These are phyloP conservation scores for Drosophila suzukii DNA, from an alignment of 1,140 invertebrate species.

Conservation along the genomic window DNA sequence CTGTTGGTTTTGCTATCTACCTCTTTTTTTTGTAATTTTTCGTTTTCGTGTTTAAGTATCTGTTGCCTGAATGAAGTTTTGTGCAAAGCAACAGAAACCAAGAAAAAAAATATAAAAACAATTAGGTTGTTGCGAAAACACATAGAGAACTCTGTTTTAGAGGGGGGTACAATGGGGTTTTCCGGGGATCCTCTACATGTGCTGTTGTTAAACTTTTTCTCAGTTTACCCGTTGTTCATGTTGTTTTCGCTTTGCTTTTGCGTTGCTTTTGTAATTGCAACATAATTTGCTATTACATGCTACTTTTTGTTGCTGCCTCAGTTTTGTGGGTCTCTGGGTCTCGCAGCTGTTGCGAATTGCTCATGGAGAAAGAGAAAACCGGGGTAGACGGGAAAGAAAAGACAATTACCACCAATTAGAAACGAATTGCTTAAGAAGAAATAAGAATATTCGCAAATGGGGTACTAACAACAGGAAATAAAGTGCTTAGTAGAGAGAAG, in stretches of 20 bases:
- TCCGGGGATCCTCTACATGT: slow-evolving; percentile 43
- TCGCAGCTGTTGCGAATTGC: slow-evolving; percentile 69
- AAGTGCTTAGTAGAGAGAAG: slow-evolving; percentile 8
- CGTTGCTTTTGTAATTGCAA: slow-evolving; percentile 80
- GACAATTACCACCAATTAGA: slow-evolving; percentile 82
- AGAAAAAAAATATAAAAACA: slow-evolving; percentile 55
- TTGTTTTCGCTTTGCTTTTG: slow-evolving; percentile 62
- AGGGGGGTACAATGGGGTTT: neutral
- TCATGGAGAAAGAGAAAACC: slow-evolving; percentile 9
- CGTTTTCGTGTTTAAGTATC: slow-evolving; percentile 32
- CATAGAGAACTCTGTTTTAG: slow-evolving; percentile 35
- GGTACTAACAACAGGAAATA: slow-evolving; percentile 35
- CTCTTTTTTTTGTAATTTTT: slow-evolving; percentile 15
- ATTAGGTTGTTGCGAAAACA: slow-evolving; percentile 60
- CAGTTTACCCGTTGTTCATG: slow-evolving; percentile 44
- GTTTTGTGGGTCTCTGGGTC: slow-evolving; percentile 80
- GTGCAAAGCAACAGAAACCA: slow-evolving; percentile 11
- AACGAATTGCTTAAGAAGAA: slow-evolving; percentile 70
- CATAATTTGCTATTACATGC: slow-evolving; percentile 82
- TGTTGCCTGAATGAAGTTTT: slow-evolving; percentile 40
- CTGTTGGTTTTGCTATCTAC: slow-evolving; percentile 20
- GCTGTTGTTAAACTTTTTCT: slow-evolving; percentile 56
- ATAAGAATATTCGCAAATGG: slow-evolving; percentile 42
- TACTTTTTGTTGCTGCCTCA: slow-evolving; percentile 54
- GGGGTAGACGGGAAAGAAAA: slow-evolving; percentile 25